A percentile compares a stretch with the other conserved stretches of the same genome.
These are phyloP conservation scores for Turnix velox DNA, from an alignment of 2,113 vertebrate genomes.

Conservation along the genomic window DNA sequence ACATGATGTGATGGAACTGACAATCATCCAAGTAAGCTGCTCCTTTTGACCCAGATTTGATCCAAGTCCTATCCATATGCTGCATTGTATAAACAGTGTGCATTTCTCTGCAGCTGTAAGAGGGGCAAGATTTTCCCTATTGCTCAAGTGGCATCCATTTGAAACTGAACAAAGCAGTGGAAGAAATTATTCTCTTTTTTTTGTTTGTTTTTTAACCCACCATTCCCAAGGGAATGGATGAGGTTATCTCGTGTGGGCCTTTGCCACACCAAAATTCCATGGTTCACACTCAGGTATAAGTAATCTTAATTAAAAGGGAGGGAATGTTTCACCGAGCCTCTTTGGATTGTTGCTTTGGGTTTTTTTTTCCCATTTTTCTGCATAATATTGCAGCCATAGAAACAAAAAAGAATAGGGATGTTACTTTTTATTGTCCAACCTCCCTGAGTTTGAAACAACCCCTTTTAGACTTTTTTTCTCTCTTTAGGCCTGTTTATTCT, in stretches of 20 bases:
- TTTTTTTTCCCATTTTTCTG: no score
- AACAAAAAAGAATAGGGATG: neutral
- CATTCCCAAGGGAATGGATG: neutral
- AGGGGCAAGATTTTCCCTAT: neutral
- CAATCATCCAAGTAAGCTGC: neutral
- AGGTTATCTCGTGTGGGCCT: neutral
- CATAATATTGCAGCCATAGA: conserved; percentile 8
- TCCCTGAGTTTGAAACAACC: neutral
- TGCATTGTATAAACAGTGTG: fast-evolving
- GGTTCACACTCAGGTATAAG: neutral
- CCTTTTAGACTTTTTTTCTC: neutral
- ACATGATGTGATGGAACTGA: neutral
- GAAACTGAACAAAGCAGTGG: neutral
- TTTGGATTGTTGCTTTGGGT: neutral
- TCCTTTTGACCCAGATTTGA: neutral
- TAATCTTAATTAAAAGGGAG: neutral
- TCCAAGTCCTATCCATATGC: neutral
- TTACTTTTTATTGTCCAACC: neutral
- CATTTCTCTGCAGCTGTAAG: neutral
- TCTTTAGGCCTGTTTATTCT: neutral
- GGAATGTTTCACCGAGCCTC: neutral
- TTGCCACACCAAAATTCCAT: neutral
- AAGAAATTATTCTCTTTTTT: neutral
- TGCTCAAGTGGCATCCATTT: neutral
- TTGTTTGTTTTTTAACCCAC: neutral